These are phyloP conservation scores for Atta colombica DNA, from an alignment of 1,140 invertebrate genomes.

Conservation along the genomic window DNA sequence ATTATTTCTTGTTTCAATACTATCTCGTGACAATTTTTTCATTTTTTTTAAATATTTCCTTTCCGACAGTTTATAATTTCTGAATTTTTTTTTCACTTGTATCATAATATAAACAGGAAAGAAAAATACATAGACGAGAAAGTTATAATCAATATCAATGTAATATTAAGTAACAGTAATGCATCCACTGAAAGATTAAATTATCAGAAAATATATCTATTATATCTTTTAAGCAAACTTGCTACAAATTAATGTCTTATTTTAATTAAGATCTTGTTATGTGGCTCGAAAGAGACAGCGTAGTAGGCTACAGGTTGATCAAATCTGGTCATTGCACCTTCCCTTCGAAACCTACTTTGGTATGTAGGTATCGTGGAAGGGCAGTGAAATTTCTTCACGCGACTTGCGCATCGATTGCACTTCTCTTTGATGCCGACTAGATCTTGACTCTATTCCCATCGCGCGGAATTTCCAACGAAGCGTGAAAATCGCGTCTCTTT, in stretches of 20 bases:
- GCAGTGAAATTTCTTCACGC: conserved; percentile 38
- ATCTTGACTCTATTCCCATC: conserved; percentile 11
- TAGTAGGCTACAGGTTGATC: conserved; percentile 2
- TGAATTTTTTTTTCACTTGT: background rate
- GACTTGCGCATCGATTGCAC: background rate
- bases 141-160: background rate
- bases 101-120: background rate
- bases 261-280: conserved; percentile 9
- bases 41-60: background rate
- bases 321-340: conserved; percentile 37
- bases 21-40: background rate
- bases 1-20: background rate
- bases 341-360: conserved; percentile 31
- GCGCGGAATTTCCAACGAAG: conserved; percentile 47
- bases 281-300: background rate
- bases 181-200: background rate
- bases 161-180: background rate
- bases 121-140: background rate
- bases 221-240: background rate
- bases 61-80: conserved; percentile 2
- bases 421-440: background rate
- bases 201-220: background rate
- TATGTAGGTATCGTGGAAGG: conserved; percentile 18
- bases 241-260: background rate
- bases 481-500: conserved; percentile 56